phyloP scores from a whole-genome alignment of 2,113 vertebrate species.

The Rynchops niger region DNA sequence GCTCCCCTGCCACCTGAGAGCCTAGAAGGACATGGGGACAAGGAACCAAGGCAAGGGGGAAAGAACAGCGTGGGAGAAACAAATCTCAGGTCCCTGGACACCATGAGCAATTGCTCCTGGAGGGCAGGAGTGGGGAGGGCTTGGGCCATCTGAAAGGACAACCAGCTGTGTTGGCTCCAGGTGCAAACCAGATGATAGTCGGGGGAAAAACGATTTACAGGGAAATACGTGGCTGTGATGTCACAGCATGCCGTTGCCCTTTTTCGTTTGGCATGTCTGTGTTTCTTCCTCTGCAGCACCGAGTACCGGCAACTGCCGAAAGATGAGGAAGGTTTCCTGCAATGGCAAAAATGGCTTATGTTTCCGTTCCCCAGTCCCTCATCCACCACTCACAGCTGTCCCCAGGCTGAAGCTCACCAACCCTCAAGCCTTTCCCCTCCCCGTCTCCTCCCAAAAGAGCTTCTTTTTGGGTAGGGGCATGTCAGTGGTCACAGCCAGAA shows the following conservation, averaged over 20 bases:
- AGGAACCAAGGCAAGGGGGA: not conserved
- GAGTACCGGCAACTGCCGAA: not conserved
- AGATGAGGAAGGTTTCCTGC: not conserved
- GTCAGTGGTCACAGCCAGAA: not conserved
- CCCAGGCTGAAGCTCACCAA: not conserved
- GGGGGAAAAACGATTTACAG: not conserved
- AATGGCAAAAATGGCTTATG: not conserved
- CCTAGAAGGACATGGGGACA: not conserved
- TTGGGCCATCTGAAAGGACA: not conserved
- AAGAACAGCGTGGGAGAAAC: not conserved
- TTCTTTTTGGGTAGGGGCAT: not conserved
- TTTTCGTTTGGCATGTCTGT: not conserved
- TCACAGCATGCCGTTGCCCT: not conserved
- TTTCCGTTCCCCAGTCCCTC: not conserved
- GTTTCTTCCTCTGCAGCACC: not conserved
- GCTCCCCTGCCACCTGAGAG: not conserved
- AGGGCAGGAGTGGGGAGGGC: rapidly evolving
- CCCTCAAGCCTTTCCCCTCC: not conserved
- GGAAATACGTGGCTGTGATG: not conserved
- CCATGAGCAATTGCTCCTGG: not conserved
- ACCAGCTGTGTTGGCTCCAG: not conserved
- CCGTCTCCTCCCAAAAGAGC: not conserved
- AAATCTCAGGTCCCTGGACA: not conserved
- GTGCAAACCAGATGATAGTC: not conserved
- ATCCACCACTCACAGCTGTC: not conserved